Conservation (phyloP, 64 coral and sea anemone genomes). For the Dendrophyllia cribrosa region DNA sequence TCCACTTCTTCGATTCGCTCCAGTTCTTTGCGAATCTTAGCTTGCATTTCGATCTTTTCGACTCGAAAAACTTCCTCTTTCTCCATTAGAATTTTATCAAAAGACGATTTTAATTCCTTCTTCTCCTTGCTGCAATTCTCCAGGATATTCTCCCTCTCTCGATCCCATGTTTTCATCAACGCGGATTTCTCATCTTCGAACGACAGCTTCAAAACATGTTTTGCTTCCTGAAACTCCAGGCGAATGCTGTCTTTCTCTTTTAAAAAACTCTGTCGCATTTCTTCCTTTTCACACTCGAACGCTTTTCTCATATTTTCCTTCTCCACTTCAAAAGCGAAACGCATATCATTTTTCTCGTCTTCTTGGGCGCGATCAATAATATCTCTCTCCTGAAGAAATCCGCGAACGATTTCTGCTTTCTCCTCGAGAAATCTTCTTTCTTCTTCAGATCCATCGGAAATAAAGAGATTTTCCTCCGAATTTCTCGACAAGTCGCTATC, state of each 20-base stretch:
- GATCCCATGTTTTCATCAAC: constrained; percentile 74
- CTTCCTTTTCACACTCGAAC: constrained; percentile 94
- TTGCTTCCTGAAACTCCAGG: constrained; percentile 93
- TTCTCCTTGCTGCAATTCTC: constrained; percentile 85
- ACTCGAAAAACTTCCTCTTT: constrained; percentile 74
- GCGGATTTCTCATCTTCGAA: constrained; percentile 93
- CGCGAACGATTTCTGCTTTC: constrained; percentile 94
- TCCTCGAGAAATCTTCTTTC: constrained; percentile 76
- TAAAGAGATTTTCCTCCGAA: neutral
- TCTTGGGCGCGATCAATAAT: constrained; percentile 82
- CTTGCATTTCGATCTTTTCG: constrained; percentile 89
- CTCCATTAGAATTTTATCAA: constrained; percentile 66
- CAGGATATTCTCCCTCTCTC: constrained; percentile 78
- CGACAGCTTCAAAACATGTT: constrained; percentile 93
- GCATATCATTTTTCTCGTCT: constrained; percentile 92
- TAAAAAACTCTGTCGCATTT: constrained; percentile 90
- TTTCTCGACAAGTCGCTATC: neutral
- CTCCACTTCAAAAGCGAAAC: constrained; percentile 80
- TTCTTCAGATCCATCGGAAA: constrained; percentile 17
- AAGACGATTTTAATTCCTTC: constrained; percentile 74
- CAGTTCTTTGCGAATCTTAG: constrained; percentile 79
- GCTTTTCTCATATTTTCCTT: constrained; percentile 88
- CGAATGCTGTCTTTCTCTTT: constrained; percentile 98
- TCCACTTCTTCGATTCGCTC: constrained; percentile 96
- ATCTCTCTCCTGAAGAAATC: constrained; percentile 93